These are phyloP conservation scores for Xenops minutus DNA, from an alignment of 2,797 vertebrate genomes.

Conservation along the genomic window DNA sequence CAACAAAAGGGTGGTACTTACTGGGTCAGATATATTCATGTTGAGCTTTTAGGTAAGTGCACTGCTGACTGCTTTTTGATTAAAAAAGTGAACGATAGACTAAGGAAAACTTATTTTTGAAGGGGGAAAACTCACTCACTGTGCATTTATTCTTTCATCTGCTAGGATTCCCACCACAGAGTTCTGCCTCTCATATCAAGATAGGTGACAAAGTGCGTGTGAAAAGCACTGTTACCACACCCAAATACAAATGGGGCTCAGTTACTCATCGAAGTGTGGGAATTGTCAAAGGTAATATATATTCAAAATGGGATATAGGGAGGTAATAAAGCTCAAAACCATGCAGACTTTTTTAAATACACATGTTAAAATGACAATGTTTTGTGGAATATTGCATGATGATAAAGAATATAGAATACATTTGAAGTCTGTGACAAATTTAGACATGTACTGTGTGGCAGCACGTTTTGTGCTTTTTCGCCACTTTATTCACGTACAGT, in stretches of 20 bases:
- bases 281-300: slow-evolving; percentile 89
- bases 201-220: slow-evolving; percentile 98
- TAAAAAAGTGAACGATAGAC: not conserved
- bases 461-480: not conserved
- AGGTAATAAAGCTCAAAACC: not conserved
- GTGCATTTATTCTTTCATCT: not conserved
- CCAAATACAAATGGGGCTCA: slow-evolving; percentile 99
- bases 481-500: not conserved
- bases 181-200: slow-evolving; percentile 96
- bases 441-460: accelerated
- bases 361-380: not conserved
- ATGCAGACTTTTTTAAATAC: not conserved
- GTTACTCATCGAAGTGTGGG: slow-evolving; percentile 97
- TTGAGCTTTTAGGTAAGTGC: slow-evolving; percentile 89
- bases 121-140: not conserved
- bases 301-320: not conserved
- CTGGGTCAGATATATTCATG: slow-evolving; percentile 98
- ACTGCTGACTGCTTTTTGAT: not conserved
- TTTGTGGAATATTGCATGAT: not conserved
- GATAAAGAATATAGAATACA: not conserved
- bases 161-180: slow-evolving; percentile 93
- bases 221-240: slow-evolving; percentile 91
- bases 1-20: slow-evolving; percentile 98
- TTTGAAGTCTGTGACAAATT: not conserved
- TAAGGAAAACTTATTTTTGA: not conserved